Evolutionary conservation across 2,113 vertebrate genomes (phyloP).

Genomic region (Gambusia holbrooki): DNA sequence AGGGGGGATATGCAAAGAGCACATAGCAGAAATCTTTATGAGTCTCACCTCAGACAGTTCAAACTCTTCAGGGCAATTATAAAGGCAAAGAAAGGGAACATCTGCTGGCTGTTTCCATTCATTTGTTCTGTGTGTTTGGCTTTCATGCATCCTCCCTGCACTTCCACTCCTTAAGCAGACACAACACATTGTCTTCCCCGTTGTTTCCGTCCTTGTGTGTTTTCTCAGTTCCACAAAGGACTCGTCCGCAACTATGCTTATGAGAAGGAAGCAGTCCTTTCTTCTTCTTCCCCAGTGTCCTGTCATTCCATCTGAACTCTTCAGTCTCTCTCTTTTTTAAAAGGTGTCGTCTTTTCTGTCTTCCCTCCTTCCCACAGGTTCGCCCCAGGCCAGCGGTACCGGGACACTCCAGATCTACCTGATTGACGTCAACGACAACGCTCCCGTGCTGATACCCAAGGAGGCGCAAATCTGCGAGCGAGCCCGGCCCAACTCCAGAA

Average conservation of each 20-base stretch:
- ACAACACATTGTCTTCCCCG: constrained; percentile 21
- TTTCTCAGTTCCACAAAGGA: constrained; percentile 37
- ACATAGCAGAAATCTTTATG: constrained; percentile 51
- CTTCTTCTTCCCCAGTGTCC: not conserved
- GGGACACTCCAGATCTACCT: constrained; percentile 96
- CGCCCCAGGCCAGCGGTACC: constrained; percentile 92
- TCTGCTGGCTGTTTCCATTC: constrained; percentile 44
- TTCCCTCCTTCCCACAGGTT: constrained; percentile 70
- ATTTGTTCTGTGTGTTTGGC: constrained; percentile 53
- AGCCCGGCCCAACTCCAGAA: constrained; percentile 81
- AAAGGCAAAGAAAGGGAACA: constrained; percentile 49
- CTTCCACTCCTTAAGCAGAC: constrained; percentile 39
- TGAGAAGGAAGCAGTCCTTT: constrained; percentile 20
- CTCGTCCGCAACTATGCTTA: constrained; percentile 7
- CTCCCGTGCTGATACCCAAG: constrained; percentile 89
- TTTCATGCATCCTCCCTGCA: constrained; percentile 29
- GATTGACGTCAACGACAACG: constrained; percentile 96
- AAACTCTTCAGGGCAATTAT: not conserved
- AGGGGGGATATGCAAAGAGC: constrained; percentile 38
- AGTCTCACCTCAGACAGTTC: constrained; percentile 24
- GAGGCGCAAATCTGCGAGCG: constrained; percentile 95
- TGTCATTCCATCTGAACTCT: constrained; percentile 15
- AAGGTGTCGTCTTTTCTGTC: constrained; percentile 13
- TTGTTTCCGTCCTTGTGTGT: constrained; percentile 23
- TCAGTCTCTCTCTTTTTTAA: constrained; percentile 53